Conservation (phyloP, 2,113 vertebrate species). For the Scalopus aquaticus region DNA sequence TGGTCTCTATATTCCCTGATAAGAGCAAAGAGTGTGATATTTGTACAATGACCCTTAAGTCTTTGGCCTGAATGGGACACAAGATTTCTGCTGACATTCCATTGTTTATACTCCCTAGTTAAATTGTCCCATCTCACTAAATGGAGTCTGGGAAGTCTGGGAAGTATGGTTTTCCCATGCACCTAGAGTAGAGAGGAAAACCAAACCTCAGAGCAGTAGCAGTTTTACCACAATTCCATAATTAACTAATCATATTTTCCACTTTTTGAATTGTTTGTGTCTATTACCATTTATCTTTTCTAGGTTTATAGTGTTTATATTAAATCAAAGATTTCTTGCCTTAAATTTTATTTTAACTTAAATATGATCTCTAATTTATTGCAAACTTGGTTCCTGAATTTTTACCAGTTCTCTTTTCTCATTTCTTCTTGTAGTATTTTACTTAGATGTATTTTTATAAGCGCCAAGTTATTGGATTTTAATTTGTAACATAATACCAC, state of each 20-base stretch:
- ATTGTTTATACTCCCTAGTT: neutral
- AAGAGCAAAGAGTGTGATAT: neutral
- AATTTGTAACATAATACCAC: conserved; percentile 52
- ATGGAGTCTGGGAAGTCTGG: neutral
- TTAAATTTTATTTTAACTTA: conserved; percentile 28
- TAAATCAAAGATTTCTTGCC: conserved; percentile 33
- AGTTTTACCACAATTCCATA: neutral
- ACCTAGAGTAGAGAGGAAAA: neutral
- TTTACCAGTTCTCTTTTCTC: neutral
- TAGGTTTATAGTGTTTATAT: neutral
- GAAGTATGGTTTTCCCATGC: neutral
- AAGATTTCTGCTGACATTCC: neutral
- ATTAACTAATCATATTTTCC: neutral
- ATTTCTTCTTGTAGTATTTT: conserved; percentile 45
- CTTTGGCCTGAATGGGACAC: neutral
- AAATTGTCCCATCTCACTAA: neutral
- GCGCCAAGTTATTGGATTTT: conserved; percentile 51
- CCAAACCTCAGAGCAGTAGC: neutral
- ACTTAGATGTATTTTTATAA: conserved; percentile 57
- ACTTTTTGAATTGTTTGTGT: neutral
- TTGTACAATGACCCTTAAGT: neutral
- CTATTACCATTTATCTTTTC: neutral
- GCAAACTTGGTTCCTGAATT: neutral
- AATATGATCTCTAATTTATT: conserved; percentile 1
- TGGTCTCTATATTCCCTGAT: neutral